phyloP scores from a whole-genome alignment of 2,113 vertebrate species.

The Scartelaos histophorus region DNA sequence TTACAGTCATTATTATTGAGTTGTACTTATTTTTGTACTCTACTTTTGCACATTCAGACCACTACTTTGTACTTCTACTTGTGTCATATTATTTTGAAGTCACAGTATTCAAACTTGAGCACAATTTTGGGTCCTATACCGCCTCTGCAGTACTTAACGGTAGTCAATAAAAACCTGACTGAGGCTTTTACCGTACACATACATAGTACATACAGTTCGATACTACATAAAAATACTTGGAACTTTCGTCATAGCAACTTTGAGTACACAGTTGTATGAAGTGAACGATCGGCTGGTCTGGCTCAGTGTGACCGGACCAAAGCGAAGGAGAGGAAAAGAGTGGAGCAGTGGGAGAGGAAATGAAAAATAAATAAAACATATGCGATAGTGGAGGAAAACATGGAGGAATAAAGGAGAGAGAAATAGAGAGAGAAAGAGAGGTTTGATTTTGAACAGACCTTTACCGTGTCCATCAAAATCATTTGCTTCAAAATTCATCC shows the following conservation, averaged over 20 bases:
- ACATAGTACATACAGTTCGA: background rate
- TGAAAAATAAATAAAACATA: slow-evolving; percentile 11
- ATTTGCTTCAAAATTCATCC: too few species aligned
- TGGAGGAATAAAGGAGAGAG: background rate
- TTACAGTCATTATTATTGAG: too few species aligned
- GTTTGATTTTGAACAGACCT: too few species aligned
- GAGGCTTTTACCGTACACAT: background rate
- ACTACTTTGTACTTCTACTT: background rate
- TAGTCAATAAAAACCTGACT: background rate
- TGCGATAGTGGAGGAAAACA: background rate
- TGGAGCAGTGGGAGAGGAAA: background rate
- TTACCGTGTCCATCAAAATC: too few species aligned
- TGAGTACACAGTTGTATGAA: background rate
- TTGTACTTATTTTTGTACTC: too few species aligned
- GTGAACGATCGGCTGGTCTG: background rate
- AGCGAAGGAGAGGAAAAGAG: background rate
- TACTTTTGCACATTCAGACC: background rate
- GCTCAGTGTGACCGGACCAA: background rate
- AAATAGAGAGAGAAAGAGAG: background rate
- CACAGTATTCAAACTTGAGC: background rate
- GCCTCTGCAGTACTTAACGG: background rate
- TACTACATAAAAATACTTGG: background rate
- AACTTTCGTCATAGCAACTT: background rate
- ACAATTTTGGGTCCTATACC: too few species aligned
- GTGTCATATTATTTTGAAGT: background rate